phyloP scores from a whole-genome alignment of 2,113 vertebrate genomes.

The Tragelaphus buxtoni region DNA sequence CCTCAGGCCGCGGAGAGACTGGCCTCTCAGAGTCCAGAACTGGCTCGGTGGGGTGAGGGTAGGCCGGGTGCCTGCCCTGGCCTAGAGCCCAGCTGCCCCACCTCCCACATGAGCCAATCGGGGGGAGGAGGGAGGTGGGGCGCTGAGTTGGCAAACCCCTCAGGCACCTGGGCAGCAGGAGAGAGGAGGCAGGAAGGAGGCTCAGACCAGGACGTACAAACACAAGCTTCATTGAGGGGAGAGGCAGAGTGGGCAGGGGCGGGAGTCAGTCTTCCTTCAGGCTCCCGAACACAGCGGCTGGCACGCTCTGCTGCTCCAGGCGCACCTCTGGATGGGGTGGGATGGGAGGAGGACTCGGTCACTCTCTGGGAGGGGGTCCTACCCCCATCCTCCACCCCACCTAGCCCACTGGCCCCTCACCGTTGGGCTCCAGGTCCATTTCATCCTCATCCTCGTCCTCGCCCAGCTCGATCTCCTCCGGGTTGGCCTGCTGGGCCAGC shows the following conservation, averaged over 20 bases:
- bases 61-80: not conserved
- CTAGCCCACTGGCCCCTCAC: conserved; percentile 70
- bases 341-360: not conserved
- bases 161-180: conserved; percentile 15
- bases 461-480: conserved; percentile 92
- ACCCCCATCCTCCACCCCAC: rapidly evolving
- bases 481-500: conserved; percentile 90
- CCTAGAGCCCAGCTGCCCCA: not conserved
- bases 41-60: conserved; percentile 16
- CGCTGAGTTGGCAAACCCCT: not conserved
- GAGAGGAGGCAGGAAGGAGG: not conserved
- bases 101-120: conserved; percentile 47
- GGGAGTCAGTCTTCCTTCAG: conserved; percentile 88
- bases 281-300: conserved; percentile 91
- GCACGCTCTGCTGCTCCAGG: conserved; percentile 91
- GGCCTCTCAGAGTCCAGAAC: not conserved
- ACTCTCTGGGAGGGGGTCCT: rapidly evolving
- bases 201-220: not conserved
- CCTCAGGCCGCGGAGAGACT: not conserved
- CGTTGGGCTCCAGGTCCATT: conserved; percentile 87
- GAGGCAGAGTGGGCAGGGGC: rapidly evolving
- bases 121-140: not conserved
- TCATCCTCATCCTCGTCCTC: conserved; percentile 87
- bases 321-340: conserved; percentile 85
- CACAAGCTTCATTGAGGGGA: not conserved